Conservation (phyloP, 2,888 invertebrate species). For the Junonia oenone region DNA sequence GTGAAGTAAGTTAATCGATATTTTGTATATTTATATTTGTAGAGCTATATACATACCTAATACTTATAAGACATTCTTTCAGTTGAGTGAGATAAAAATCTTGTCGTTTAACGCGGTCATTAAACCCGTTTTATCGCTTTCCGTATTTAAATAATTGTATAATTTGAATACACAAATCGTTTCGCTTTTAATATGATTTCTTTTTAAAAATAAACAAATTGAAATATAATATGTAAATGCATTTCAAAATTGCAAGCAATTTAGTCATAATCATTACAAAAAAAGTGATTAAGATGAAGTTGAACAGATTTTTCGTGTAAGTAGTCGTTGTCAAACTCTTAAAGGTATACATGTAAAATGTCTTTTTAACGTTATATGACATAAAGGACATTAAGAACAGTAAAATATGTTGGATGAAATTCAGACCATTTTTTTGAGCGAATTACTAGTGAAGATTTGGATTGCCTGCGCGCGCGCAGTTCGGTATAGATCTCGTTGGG, state of each 20-base stretch:
- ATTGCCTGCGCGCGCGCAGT: constrained; percentile 32
- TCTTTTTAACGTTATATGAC: no score
- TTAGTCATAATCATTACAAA: no score
- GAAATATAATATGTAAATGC: background rate
- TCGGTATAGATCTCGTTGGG: constrained; percentile 37
- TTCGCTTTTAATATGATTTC: background rate
- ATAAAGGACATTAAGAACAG: background rate
- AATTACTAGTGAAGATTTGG: constrained; percentile 4
- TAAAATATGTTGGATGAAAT: background rate
- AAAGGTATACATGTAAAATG: constrained; percentile 27
- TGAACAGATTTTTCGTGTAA: constrained; percentile 19
- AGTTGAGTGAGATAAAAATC: background rate
- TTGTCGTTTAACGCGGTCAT: constrained; percentile 38
- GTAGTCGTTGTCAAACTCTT: constrained; percentile 22
- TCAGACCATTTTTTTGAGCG: constrained; percentile 6
- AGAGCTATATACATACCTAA: no score
- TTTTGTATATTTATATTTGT: background rate
- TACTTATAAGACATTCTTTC: background rate
- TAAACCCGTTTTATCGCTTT: constrained; percentile 51
- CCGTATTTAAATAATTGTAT: constrained; percentile 32
- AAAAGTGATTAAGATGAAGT: no score
- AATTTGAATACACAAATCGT: background rate
- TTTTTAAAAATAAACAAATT: background rate
- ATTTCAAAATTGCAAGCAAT: background rate
- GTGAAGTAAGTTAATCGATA: no score